A percentile compares a stretch with the other conserved stretches of the same genome.
Conservation (phyloP, 2,797 vertebrate genomes). For the Argentina silus region DNA sequence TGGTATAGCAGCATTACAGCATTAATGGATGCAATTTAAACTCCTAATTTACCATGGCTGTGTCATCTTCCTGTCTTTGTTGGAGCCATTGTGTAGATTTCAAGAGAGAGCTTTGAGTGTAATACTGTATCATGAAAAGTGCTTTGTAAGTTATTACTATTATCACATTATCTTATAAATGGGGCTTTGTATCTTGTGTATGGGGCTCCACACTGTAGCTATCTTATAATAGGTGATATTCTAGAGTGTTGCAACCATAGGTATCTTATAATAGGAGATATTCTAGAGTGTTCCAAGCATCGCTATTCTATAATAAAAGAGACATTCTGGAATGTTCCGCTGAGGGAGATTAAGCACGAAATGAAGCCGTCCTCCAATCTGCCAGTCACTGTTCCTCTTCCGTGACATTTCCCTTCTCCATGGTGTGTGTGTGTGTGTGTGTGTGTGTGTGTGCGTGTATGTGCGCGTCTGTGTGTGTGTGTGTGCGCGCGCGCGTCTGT, state of each 20-base stretch:
- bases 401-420: slow-evolving; percentile 38
- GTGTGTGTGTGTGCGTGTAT: not conserved
- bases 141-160: not conserved
- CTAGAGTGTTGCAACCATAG: too few species aligned
- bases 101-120: not conserved
- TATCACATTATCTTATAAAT: not conserved
- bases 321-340: slow-evolving; percentile 27
- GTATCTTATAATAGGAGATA: too few species aligned
- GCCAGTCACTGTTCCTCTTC: slow-evolving; percentile 30
- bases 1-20: not conserved
- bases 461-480: not conserved
- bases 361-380: slow-evolving; percentile 28
- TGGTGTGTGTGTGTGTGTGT: not conserved
- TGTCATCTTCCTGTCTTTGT: not conserved
- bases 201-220: not conserved
- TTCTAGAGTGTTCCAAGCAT: not conserved
- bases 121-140: not conserved
- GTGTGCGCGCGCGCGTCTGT: not conserved
- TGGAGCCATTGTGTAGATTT: not conserved
- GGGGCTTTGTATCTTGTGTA: not conserved
- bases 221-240: not conserved
- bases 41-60: too few species aligned
- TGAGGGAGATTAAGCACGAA: slow-evolving; percentile 43
- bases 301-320: slow-evolving; percentile 9
- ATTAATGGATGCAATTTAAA: not conserved